Conservation (phyloP, 2,113 vertebrate genomes). For the Leptosomus discolor region DNA sequence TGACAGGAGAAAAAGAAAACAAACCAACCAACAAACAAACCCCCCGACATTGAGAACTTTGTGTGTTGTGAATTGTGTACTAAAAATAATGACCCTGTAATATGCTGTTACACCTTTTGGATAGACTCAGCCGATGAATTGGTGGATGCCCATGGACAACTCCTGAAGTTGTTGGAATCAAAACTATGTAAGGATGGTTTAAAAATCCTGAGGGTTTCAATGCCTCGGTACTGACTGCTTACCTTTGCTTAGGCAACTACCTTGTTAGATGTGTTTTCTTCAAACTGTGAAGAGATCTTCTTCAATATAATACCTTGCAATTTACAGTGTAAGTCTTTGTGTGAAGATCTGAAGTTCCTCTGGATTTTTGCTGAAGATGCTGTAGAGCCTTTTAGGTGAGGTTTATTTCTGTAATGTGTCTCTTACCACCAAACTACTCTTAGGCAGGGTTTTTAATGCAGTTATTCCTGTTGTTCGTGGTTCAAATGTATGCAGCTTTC, state of each 20-base stretch:
- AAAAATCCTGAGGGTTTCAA: background rate
- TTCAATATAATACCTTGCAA: background rate
- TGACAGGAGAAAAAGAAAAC: background rate
- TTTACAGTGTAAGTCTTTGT: background rate
- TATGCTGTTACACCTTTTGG: background rate
- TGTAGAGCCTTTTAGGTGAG: background rate
- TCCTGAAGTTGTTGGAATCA: background rate
- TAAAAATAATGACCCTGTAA: background rate
- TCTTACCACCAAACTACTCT: background rate
- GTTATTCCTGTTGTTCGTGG: background rate
- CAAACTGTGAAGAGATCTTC: background rate
- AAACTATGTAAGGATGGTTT: background rate
- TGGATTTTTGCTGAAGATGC: background rate
- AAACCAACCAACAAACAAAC: too few species aligned
- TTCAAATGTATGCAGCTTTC: background rate
- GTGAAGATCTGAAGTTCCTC: background rate
- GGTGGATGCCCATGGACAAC: background rate
- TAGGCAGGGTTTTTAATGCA: background rate
- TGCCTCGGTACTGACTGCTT: background rate
- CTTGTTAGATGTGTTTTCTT: background rate
- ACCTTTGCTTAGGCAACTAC: background rate
- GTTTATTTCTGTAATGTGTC: background rate
- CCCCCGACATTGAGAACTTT: background rate
- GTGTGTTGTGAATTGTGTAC: background rate
- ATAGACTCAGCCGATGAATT: background rate